These are phyloP conservation scores for Andrena hattorfiana DNA, from an alignment of 2,888 invertebrate genomes.

Conservation along the genomic window DNA sequence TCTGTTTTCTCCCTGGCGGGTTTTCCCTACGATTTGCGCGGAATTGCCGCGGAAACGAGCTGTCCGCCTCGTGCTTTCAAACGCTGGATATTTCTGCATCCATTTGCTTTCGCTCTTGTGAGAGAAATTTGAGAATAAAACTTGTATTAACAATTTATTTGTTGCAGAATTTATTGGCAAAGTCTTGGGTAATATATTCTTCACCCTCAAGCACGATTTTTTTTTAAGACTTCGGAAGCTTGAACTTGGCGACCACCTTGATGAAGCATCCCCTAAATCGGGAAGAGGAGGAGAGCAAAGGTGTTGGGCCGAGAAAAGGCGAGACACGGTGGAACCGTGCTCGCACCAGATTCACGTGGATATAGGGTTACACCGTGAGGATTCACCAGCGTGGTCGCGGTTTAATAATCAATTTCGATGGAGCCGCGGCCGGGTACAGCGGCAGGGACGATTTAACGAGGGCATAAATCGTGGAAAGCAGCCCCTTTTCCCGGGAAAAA, in stretches of 20 bases:
- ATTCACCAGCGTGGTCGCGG: slow-evolving; percentile 38
- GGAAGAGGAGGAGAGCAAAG: too few relatives aligned
- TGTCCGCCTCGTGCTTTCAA: neutral
- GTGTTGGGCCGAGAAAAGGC: neutral
- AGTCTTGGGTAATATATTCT: neutral
- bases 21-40: slow-evolving; percentile 56
- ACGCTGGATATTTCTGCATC: neutral
- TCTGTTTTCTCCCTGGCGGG: slow-evolving; percentile 69
- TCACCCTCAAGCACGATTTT: neutral
- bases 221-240: neutral
- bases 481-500: slow-evolving; percentile 62
- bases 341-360: slow-evolving; percentile 24
- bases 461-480: slow-evolving; percentile 64
- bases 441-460: slow-evolving; percentile 62
- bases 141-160: neutral
- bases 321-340: neutral
- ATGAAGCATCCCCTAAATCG: neutral
- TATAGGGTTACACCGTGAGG: slow-evolving; percentile 37
- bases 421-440: slow-evolving; percentile 14
- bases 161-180: neutral
- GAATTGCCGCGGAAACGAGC: slow-evolving; percentile 47
- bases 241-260: neutral
- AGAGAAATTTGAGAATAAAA: neutral
- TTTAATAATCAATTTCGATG: slow-evolving; percentile 58
- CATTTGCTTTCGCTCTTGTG: neutral